Conservation (phyloP, 2,797 vertebrate species). For the Lutjanus argentimaculatus region DNA sequence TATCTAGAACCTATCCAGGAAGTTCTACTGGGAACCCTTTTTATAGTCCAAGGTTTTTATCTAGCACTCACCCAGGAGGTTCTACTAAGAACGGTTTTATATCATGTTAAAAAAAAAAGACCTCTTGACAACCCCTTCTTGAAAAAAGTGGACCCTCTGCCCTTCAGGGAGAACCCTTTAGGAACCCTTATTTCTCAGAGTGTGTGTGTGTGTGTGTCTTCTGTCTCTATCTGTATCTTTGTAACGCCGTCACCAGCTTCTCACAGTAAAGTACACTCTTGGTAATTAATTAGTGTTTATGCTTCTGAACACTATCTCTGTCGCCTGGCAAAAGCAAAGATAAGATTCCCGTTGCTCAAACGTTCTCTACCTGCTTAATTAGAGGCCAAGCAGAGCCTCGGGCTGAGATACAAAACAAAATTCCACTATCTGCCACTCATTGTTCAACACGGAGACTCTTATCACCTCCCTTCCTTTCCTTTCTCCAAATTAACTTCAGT, state of each 20-base stretch:
- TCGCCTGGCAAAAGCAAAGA: constrained; percentile 61
- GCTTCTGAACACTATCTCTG: constrained; percentile 69
- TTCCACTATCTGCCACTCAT: constrained; percentile 57
- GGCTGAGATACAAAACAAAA: constrained; percentile 54
- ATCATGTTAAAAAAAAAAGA: too few relatives aligned
- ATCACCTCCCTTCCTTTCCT: constrained; percentile 36
- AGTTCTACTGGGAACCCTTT: too few relatives aligned
- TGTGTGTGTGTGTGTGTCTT: neutral
- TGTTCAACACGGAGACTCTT: constrained; percentile 60
- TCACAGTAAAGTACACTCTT: constrained; percentile 47
- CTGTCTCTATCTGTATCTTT: constrained; percentile 42
- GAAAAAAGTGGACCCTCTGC: too few relatives aligned
- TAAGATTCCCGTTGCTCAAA: constrained; percentile 67
- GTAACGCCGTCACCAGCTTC: constrained; percentile 31
- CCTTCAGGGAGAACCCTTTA: too few relatives aligned
- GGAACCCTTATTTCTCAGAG: too few relatives aligned
- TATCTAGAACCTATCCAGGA: too few relatives aligned
- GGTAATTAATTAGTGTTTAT: constrained; percentile 78
- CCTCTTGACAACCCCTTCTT: too few relatives aligned
- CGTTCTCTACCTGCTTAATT: constrained; percentile 71
- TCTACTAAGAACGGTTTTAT: too few relatives aligned
- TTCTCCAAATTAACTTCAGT: constrained; percentile 68
- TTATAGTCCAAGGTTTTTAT: too few relatives aligned
- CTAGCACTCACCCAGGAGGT: too few relatives aligned
- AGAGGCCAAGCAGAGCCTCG: constrained; percentile 57